Percentiles rank a stretch among this genome's conserved stretches.
These are phyloP conservation scores for Erythrocercus mccallii DNA, from an alignment of 2,113 vertebrate genomes.

Conservation along the genomic window DNA sequence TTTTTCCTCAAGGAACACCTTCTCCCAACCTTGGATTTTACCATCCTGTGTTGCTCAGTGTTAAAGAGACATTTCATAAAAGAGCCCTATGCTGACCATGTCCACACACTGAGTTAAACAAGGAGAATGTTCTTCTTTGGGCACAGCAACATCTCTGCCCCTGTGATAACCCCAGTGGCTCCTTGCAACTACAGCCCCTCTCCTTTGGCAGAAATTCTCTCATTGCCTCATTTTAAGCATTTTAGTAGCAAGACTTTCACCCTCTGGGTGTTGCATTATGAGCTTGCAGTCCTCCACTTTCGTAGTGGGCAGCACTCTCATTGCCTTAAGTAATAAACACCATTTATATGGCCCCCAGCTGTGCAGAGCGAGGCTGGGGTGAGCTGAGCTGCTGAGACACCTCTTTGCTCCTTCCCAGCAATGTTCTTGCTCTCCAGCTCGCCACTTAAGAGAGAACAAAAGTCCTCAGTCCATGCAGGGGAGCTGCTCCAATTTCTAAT, in stretches of 20 bases:
- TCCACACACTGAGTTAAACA: not conserved
- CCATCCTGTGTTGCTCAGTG: not conserved
- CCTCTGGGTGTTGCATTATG: not conserved
- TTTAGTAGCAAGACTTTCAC: not conserved
- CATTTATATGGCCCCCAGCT: not conserved
- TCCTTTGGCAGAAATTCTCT: not conserved
- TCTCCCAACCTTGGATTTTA: not conserved
- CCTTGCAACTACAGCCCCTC: not conserved
- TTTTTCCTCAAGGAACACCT: not conserved
- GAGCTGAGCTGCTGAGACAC: not conserved
- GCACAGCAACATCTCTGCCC: rapidly evolving
- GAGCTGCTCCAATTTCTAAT: not conserved
- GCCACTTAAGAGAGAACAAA: not conserved
- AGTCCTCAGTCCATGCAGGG: not conserved
- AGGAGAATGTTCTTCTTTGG: not conserved
- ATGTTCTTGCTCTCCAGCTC: not conserved
- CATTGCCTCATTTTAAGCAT: not conserved
- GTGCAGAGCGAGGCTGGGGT: rapidly evolving
- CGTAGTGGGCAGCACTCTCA: not conserved
- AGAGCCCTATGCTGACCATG: rapidly evolving
- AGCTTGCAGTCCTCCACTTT: not conserved
- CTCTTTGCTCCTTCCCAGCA: not conserved
- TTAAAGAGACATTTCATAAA: not conserved
- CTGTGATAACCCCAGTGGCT: rapidly evolving
- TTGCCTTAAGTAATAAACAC: rapidly evolving